These are phyloP conservation scores for Synanthedon formicaeformis DNA, from an alignment of 2,888 invertebrate genomes.

Conservation along the genomic window DNA sequence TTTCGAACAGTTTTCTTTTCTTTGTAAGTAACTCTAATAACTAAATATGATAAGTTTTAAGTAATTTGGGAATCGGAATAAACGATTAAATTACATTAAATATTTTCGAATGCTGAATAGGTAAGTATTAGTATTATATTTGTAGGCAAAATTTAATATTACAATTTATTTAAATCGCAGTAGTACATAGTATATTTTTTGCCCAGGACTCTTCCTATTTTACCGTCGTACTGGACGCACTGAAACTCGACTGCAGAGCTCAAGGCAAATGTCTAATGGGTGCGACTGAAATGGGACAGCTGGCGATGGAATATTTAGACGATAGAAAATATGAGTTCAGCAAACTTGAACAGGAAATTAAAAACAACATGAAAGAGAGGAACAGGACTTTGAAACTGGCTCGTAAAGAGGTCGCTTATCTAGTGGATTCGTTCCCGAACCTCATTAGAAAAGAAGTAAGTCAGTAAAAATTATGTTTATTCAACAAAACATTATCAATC, in stretches of 20 bases:
- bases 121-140: too few species aligned
- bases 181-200: not conserved
- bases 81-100: too few species aligned
- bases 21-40: too few species aligned
- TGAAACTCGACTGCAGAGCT: conserved; percentile 69
- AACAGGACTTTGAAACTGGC: conserved; percentile 67
- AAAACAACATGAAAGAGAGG: conserved; percentile 73
- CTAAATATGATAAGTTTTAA: too few species aligned
- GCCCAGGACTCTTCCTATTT: conserved; percentile 74
- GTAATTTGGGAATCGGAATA: too few species aligned
- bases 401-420: conserved; percentile 49
- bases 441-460: conserved; percentile 58
- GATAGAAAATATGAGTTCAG: conserved; percentile 73
- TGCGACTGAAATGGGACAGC: conserved; percentile 75
- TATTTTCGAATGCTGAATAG: too few species aligned
- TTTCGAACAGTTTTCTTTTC: too few species aligned
- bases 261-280: conserved; percentile 74
- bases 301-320: conserved; percentile 75
- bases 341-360: conserved; percentile 69
- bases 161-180: too few species aligned
- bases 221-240: conserved; percentile 70
- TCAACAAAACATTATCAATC: too few species aligned
- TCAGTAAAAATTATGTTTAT: not conserved
- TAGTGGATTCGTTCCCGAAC: conserved; percentile 54
- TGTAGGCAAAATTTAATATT: not conserved